Base-by-base conservation (phyloP, 2,888 invertebrate species). In the Netelia melanura region DNA sequence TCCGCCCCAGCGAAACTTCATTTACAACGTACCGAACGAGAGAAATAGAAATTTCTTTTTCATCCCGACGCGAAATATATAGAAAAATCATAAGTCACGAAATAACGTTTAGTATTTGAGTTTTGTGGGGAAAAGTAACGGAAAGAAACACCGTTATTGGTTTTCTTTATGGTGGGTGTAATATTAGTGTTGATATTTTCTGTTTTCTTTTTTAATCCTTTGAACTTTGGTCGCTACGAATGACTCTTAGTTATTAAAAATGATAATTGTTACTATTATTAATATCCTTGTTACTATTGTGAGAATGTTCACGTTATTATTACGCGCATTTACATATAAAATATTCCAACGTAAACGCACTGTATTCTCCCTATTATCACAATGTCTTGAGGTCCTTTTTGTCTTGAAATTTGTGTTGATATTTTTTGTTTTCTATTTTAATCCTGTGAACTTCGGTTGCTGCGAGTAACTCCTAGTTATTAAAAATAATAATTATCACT, bases 351-450 rank as follows among this genome's bases (percentile, higher is more conserved):
- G 67, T 25, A 11, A 54, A 21, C 21, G 0, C 21, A 48, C 11
- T n/a, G n/a, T 52, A 71, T 79, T 14, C 58, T 75, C n/a, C 25
- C 56, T 64, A 54, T 68, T 52, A 62, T 68, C 38, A 6, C n/a
- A 44, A 10, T 5, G n/a, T 65, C 56, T 23, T 9, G 74, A 62
- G 30, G n/a, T 17, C 17, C 17, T 17, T 17, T 17, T 17, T 17
- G 17, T 17, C 17, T 17, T 17, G 17, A 17, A 17, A 17, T 17
- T 17, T 17, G 17, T 17, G 17, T 17, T 17, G 17, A 17, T 17
- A 30, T 30, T 30, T 30, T 30, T 30, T 30, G 30, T 30, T 30
- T 30, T 30, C 3, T 30, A 3, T 30, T 30, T 30, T 30, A 30
- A 30, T 30, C 1, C 2, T 30, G 1, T 30, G 1, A 30, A 30